Evolutionary conservation across 2,888 invertebrate species (phyloP).

Genomic region (Abrostola triplasia): DNA sequence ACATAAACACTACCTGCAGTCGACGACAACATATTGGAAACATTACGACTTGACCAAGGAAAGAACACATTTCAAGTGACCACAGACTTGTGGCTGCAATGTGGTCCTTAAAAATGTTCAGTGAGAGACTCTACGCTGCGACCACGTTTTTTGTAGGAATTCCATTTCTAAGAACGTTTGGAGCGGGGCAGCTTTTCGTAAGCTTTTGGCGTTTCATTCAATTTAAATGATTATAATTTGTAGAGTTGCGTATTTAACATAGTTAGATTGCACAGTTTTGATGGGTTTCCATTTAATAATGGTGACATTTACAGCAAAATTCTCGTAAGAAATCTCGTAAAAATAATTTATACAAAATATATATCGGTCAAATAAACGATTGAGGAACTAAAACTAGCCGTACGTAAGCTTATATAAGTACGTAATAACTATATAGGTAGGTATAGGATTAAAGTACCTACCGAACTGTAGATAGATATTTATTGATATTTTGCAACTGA

Average conservation of each 20-base stretch:
- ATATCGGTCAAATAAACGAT: no score
- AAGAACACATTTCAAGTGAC: constrained; percentile 5
- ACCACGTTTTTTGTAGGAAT: constrained; percentile 2
- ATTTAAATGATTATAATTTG: not conserved
- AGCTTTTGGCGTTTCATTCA: not conserved
- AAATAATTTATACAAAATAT: no score
- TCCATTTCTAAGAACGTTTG: not conserved
- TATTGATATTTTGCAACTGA: constrained; percentile 49
- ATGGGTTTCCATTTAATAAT: no score
- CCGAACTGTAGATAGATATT: constrained; percentile 25
- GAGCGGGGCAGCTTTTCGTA: not conserved
- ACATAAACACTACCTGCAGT: constrained; percentile 14
- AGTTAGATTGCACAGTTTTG: no score
- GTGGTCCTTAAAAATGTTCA: constrained; percentile 3
- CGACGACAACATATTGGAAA: constrained; percentile 25
- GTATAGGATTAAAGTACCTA: no score
- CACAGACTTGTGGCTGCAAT: not conserved
- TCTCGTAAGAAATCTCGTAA: no score
- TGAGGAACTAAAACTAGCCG: no score
- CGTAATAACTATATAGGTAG: no score
- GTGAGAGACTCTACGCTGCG: not conserved
- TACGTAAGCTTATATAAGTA: no score
- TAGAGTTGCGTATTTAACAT: no score
- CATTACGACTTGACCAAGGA: constrained; percentile 12
- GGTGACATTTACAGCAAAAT: no score